phyloP scores from a whole-genome alignment of 1,140 invertebrate species.

The Sarcophaga peregrina region DNA sequence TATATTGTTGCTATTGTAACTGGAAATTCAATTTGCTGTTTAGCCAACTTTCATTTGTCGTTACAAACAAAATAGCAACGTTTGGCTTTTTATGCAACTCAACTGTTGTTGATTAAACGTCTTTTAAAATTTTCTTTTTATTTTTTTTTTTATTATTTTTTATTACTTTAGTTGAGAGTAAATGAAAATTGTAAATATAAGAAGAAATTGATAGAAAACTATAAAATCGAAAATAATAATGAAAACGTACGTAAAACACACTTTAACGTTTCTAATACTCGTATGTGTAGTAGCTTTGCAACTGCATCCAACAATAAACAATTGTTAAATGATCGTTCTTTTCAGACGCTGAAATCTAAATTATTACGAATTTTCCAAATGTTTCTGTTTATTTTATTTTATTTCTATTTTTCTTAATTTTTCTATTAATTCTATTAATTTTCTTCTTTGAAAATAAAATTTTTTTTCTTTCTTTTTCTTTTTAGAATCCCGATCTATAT shows the following conservation, averaged over 20 bases:
- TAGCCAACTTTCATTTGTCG: conserved; percentile 2
- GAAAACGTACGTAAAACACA: neutral
- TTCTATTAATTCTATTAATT: conserved; percentile 42
- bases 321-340: conserved; percentile 38
- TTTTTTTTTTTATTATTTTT: neutral
- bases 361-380: conserved; percentile 36
- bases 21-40: neutral
- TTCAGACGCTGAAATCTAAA: neutral
- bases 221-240: too few relatives aligned
- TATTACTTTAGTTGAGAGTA: neutral
- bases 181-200: neutral
- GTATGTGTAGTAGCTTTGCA: too few relatives aligned
- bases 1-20: neutral
- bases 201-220: too few relatives aligned
- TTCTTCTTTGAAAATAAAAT: conserved; percentile 5
- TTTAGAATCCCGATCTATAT: conserved; percentile 45
- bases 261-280: conserved; percentile 20
- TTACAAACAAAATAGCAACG: neutral
- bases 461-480: neutral
- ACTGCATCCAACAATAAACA: conserved; percentile 21
- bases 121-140: neutral
- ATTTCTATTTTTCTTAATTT: too few relatives aligned
- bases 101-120: neutral
- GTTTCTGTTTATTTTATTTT: conserved; percentile 37
- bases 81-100: neutral